Evolutionary conservation across 2,888 invertebrate species (phyloP), one percentile per base, ranked within the genome.

Genomic region (Fabriciana adippe): DNA sequence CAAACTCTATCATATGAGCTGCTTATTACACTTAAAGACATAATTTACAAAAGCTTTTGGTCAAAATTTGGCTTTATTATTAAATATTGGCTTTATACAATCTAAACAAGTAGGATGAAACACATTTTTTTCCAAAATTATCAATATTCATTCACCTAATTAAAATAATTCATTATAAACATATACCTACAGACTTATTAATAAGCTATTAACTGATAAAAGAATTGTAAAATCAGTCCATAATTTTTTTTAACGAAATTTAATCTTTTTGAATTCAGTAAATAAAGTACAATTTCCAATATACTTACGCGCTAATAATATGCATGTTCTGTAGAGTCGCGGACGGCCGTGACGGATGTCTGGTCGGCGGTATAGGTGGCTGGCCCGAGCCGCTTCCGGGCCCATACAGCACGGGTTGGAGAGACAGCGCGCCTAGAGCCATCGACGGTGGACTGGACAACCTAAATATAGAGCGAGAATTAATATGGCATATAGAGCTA

Each of bases 291-390:
- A 3, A 41, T 48, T 41, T 11, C 50, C 47, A 57, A 21, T 35
- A 48, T 79, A 94, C 95, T 95, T 82, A 95, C 95, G 95, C 94
- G 88, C 95, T 95, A 67, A 95, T 93, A 75, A 94, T 93, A 77
- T 94, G 94, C 92, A 94, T 94, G 81, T 91, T 94, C 76, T 93
- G 94, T 85, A 89, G 90, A 74, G 94, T 88, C 73, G 94, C 83
- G 71, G 94, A 92, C 74, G 95, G 92, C 72, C 94, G 82, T 70
- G 95, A 93, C 71, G 94, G 86, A 67, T 93, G 86, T 66, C 95
- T 64, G 53, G 75, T 68, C 2, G 95, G 93, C 5, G 95, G 94
- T 76, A 94, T 89, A 18, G 93, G 93, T 8, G 93, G 93, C 71
- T 86, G 88, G 75, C 77, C 69, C 2, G 79, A 67, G 4, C 80